These are phyloP conservation scores for Lepidurus apus DNA, from an alignment of 1,140 invertebrate species.

Conservation along the genomic window DNA sequence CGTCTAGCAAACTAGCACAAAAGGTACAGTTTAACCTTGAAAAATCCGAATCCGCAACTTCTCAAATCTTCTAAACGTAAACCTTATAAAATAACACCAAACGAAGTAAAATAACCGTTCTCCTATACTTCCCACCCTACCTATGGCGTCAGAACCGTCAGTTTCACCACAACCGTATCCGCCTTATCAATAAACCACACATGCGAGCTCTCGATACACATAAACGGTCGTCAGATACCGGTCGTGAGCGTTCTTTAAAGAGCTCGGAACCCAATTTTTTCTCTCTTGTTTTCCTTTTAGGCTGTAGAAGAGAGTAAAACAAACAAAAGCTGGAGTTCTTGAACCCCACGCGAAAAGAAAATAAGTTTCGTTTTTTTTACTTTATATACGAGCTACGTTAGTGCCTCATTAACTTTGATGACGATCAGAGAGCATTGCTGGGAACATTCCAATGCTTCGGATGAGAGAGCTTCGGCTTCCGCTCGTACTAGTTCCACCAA, in stretches of 20 bases:
- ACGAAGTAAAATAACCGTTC: too few relatives aligned
- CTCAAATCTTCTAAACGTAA: background rate
- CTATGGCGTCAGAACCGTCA: background rate
- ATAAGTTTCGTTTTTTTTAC: background rate
- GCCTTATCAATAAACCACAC: background rate
- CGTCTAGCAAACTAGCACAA: too few relatives aligned
- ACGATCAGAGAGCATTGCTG: background rate
- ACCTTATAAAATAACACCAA: too few relatives aligned
- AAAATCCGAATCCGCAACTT: background rate
- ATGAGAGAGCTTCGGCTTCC: too few relatives aligned
- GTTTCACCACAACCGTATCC: background rate
- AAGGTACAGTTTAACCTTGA: background rate
- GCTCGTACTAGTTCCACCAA: too few relatives aligned
- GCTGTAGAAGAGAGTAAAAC: background rate
- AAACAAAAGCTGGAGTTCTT: background rate
- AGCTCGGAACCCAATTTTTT: background rate
- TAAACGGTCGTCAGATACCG: background rate
- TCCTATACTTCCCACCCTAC: background rate
- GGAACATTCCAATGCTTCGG: too few relatives aligned
- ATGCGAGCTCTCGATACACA: background rate
- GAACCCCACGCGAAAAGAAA: background rate
- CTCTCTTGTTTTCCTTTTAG: background rate
- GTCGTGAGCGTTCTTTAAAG: background rate
- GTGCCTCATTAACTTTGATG: constrained; percentile 15
- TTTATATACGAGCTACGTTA: background rate